Conservation (phyloP, 2,888 invertebrate genomes). For the Dynastes maya region DNA sequence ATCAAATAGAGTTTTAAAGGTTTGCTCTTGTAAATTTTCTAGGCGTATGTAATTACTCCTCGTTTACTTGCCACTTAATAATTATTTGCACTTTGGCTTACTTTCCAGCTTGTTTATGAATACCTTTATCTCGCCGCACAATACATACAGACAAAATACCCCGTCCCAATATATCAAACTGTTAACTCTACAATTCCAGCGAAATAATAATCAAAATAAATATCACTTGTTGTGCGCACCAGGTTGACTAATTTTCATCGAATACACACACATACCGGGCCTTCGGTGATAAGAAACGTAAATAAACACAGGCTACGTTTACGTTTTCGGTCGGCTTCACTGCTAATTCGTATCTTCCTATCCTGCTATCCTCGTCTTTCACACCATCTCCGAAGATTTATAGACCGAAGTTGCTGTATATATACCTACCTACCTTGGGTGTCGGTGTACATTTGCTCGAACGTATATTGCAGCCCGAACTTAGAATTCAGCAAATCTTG, state of each 20-base stretch:
- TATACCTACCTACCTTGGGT: slow-evolving; percentile 25
- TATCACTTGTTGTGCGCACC: slow-evolving; percentile 31
- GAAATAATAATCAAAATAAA: slow-evolving; percentile 36
- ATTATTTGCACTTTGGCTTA: too few species aligned
- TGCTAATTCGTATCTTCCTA: slow-evolving; percentile 28
- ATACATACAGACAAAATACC: background rate
- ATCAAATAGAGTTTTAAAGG: too few species aligned
- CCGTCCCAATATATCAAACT: slow-evolving; percentile 13
- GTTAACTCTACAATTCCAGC: slow-evolving; percentile 20
- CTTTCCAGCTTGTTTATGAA: background rate
- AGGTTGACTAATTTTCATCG: slow-evolving; percentile 36
- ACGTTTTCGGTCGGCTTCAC: slow-evolving; percentile 16
- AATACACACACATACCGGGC: slow-evolving; percentile 7
- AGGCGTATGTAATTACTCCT: too few species aligned
- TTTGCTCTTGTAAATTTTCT: too few species aligned
- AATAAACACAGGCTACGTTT: slow-evolving; percentile 19
- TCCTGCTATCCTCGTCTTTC: background rate
- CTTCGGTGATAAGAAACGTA: slow-evolving; percentile 30
- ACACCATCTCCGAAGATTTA: slow-evolving; percentile 10
- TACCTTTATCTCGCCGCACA: background rate
- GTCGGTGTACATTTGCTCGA: slow-evolving; percentile 7
- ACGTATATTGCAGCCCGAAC: slow-evolving; percentile 6
- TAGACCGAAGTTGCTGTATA: slow-evolving; percentile 17
- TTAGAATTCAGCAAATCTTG: slow-evolving; percentile 16
- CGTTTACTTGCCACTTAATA: too few species aligned